phyloP scores from a whole-genome alignment of 2,113 vertebrate species.

The Spilogale gracilis region DNA sequence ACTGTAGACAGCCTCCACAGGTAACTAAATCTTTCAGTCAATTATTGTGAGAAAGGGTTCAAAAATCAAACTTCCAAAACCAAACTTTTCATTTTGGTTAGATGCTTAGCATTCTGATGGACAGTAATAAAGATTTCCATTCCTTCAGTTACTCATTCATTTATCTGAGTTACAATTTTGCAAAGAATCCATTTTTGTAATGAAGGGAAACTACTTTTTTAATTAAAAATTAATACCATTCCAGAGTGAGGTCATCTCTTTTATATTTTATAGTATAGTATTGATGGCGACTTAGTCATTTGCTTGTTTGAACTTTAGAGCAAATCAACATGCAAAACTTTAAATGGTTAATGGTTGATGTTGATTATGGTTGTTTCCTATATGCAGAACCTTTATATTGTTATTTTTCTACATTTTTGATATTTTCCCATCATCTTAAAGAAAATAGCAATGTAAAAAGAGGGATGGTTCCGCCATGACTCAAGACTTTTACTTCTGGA shows the following conservation, averaged over 20 bases:
- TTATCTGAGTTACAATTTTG: not conserved
- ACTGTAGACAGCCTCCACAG: not conserved
- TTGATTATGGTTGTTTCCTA: not conserved
- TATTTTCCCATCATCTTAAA: conserved; percentile 14
- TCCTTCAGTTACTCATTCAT: not conserved
- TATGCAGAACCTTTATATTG: not conserved
- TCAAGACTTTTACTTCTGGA: conserved; percentile 39
- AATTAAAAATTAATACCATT: conserved; percentile 29
- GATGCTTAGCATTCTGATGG: not conserved
- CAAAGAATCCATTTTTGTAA: not conserved
- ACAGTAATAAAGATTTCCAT: not conserved
- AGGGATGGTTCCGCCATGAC: not conserved
- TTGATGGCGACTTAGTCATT: not conserved
- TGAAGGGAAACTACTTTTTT: conserved; percentile 25
- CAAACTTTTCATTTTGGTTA: not conserved
- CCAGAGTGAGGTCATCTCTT: not conserved
- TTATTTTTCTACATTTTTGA: not conserved
- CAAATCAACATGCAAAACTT: not conserved
- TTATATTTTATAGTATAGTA: not conserved
- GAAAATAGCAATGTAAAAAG: not conserved
- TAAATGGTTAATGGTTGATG: not conserved
- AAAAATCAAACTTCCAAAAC: conserved; percentile 9
- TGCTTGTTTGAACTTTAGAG: not conserved
- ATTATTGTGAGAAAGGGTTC: not conserved
- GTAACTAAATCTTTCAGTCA: not conserved